Percentiles rank a stretch among this genome's conserved stretches.
phyloP scores from a whole-genome alignment of 2,797 vertebrate genomes.

The Enteromius anoplus region DNA sequence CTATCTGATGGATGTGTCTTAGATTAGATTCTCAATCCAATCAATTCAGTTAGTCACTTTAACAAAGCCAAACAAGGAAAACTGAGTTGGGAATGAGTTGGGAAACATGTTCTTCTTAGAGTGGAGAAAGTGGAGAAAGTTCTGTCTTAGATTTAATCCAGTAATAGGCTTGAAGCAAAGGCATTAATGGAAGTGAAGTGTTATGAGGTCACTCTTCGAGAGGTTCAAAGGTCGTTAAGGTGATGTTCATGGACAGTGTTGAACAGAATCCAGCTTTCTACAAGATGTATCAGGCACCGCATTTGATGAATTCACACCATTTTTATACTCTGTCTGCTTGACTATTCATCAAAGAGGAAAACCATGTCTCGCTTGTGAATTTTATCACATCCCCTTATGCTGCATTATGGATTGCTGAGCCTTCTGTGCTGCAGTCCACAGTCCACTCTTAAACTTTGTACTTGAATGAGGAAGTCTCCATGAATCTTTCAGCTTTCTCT shows the following conservation, averaged over 20 bases:
- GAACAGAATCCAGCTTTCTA: background rate
- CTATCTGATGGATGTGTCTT: background rate
- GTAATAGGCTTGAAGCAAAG: constrained; percentile 65
- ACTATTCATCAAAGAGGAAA: constrained; percentile 7
- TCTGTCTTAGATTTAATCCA: constrained; percentile 53
- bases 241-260: constrained; percentile 26
- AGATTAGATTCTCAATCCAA: constrained; percentile 45
- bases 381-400: constrained; percentile 28
- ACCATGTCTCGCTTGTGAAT: constrained; percentile 6
- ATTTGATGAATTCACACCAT: background rate
- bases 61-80: constrained; percentile 8
- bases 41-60: constrained; percentile 27
- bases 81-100: constrained; percentile 39
- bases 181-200: constrained; percentile 63
- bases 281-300: background rate
- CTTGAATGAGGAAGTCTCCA: constrained; percentile 64
- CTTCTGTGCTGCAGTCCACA: constrained; percentile 56
- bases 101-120: constrained; percentile 49
- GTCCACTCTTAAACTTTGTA: constrained; percentile 67
- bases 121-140: constrained; percentile 60
- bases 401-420: constrained; percentile 59
- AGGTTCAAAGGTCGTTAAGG: constrained; percentile 36
- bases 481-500: constrained; percentile 52
- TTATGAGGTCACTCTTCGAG: constrained; percentile 51
- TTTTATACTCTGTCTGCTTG: background rate